Evolutionary conservation across 1,140 invertebrate species (phyloP).

Genomic region (Acromyrmex echinatior): DNA sequence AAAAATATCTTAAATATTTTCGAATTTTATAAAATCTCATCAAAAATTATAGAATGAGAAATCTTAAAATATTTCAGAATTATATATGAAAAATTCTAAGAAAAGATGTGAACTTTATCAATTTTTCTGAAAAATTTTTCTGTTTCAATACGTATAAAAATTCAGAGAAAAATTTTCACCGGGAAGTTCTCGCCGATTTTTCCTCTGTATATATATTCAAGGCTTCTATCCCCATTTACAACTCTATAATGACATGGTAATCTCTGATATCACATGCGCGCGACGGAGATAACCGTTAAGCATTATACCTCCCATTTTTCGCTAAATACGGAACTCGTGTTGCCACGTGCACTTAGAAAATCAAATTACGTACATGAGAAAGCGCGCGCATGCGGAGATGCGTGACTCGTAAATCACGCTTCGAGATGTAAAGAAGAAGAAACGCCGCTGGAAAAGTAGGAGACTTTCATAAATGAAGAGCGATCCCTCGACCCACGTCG

Average conservation of each 20-base stretch:
- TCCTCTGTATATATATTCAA: not conserved
- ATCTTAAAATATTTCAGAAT: too few species aligned
- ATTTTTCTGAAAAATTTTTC: too few species aligned
- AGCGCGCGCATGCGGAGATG: slow-evolving; percentile 16
- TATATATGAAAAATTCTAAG: too few species aligned
- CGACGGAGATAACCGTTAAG: slow-evolving; percentile 24
- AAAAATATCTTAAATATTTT: too few species aligned
- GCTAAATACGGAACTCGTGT: slow-evolving; percentile 1
- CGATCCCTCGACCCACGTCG: not conserved
- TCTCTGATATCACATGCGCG: slow-evolving; percentile 20
- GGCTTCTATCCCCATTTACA: not conserved
- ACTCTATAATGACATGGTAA: slow-evolving; percentile 15
- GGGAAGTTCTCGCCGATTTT: not conserved
- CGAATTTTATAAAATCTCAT: too few species aligned
- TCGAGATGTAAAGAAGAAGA: slow-evolving; percentile 18
- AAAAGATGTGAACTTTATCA: too few species aligned
- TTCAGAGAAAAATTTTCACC: too few species aligned
- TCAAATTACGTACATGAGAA: slow-evolving; percentile 49
- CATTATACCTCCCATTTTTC: slow-evolving; percentile 21
- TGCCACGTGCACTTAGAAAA: slow-evolving; percentile 46
- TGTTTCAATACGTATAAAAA: too few species aligned
- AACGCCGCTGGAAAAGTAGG: slow-evolving; percentile 36
- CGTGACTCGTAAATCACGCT: slow-evolving; percentile 60
- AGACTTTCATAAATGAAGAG: slow-evolving; percentile 39
- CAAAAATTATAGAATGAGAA: too few species aligned